Evolutionary conservation across 1,140 invertebrate species (phyloP).

Genomic region (Drosophila simulans): DNA sequence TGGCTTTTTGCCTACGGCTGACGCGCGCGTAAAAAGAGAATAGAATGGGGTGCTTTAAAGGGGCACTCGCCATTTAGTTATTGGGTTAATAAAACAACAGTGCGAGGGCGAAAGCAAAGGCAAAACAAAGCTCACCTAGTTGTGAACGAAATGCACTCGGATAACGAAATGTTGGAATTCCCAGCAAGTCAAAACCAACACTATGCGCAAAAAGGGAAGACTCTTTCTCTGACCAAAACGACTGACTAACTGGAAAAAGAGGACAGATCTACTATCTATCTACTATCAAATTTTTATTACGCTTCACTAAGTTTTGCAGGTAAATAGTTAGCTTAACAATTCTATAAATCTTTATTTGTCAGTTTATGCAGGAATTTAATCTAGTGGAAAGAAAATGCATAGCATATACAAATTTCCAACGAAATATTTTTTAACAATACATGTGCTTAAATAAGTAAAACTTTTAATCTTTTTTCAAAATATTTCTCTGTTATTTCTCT

Average conservation of each 20-base stretch:
- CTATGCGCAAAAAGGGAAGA: background rate
- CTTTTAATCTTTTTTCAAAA: too few species aligned
- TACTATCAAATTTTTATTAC: too few species aligned
- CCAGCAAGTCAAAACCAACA: background rate
- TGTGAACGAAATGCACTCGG: slow-evolving; percentile 15
- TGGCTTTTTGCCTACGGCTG: slow-evolving; percentile 44
- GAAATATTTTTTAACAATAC: too few species aligned
- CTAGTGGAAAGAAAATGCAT: too few species aligned
- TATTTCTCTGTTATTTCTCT: background rate
- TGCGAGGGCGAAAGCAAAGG: slow-evolving; percentile 15
- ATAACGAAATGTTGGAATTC: background rate
- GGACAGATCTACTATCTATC: too few species aligned
- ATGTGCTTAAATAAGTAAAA: too few species aligned
- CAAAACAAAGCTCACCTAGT: slow-evolving; percentile 61
- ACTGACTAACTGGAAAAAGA: too few species aligned
- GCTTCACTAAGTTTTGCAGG: too few species aligned
- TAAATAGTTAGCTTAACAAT: too few species aligned
- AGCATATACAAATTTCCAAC: too few species aligned
- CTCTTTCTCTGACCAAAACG: background rate
- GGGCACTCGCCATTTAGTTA: slow-evolving; percentile 61
- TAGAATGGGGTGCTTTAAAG: slow-evolving; percentile 3
- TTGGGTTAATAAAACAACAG: slow-evolving; percentile 78
- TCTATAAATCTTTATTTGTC: too few species aligned
- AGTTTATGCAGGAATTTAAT: too few species aligned
- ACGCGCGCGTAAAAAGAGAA: slow-evolving; percentile 15